Percentiles rank a stretch among this genome's conserved stretches.
These are phyloP conservation scores for Phortica magna DNA, from an alignment of 2,888 invertebrate genomes.

Conservation along the genomic window DNA sequence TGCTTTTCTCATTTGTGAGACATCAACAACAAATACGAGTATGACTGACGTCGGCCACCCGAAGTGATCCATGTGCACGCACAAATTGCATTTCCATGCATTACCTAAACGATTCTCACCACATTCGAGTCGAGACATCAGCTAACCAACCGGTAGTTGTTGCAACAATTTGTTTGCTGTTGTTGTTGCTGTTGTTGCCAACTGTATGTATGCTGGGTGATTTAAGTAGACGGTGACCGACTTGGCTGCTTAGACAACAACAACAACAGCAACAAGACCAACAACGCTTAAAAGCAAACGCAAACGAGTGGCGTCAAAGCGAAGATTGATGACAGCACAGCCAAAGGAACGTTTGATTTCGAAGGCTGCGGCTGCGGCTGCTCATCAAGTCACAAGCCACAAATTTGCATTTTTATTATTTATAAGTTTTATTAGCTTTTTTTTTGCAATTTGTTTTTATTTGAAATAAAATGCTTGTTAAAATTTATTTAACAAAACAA, in stretches of 20 bases:
- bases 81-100: constrained; percentile 40
- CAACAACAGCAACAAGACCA: no score
- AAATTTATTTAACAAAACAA: no score
- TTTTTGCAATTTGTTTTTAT: background rate
- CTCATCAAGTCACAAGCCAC: no score
- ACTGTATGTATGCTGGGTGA: background rate
- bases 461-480: no score
- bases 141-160: constrained; percentile 65
- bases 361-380: background rate
- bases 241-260: background rate
- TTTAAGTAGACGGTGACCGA: background rate
- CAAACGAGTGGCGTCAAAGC: background rate
- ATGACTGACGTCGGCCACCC: constrained; percentile 69
- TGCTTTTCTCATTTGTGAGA: constrained; percentile 65
- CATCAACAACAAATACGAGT: constrained; percentile 66
- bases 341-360: background rate
- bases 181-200: background rate
- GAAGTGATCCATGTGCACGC: constrained; percentile 45
- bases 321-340: constrained; percentile 9
- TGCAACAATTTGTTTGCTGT: constrained; percentile 18
- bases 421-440: no score
- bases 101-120: constrained; percentile 44
- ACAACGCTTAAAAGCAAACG: no score
- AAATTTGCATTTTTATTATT: no score
- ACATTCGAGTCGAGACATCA: constrained; percentile 3